Evolutionary conservation across 2,113 vertebrate species (phyloP).

Genomic region (Willisornis vidua): DNA sequence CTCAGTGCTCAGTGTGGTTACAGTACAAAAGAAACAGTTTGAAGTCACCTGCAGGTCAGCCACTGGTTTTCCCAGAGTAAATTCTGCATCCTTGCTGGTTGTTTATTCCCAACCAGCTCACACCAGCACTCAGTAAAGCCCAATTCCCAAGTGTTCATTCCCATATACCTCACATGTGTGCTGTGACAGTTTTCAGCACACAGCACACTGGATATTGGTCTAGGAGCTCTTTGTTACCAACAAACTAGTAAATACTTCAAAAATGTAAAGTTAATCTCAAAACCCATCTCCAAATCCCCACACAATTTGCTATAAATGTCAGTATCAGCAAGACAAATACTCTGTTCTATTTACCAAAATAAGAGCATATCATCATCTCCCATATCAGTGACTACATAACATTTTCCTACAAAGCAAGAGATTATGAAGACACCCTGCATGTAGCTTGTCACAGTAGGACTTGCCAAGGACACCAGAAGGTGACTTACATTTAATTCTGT

Average conservation of each 20-base stretch:
- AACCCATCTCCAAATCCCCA: not conserved
- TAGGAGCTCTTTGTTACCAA: not conserved
- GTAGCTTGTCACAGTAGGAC: not conserved
- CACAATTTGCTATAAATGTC: not conserved
- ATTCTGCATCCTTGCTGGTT: not conserved
- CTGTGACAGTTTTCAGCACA: not conserved
- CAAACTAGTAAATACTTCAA: not conserved
- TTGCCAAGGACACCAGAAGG: conserved; percentile 45
- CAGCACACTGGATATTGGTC: not conserved
- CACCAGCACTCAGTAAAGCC: not conserved
- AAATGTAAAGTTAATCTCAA: not conserved
- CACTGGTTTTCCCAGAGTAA: not conserved
- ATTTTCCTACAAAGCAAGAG: not conserved
- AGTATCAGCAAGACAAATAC: not conserved
- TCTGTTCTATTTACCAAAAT: not conserved
- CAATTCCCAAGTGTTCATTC: not conserved
- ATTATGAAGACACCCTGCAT: not conserved
- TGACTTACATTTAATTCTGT: conserved; percentile 23
- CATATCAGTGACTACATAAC: not conserved
- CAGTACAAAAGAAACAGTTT: not conserved
- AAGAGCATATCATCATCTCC: not conserved
- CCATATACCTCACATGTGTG: not conserved
- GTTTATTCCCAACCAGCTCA: not conserved
- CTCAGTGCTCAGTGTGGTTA: not conserved
- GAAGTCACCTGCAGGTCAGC: not conserved